Percentiles rank a stretch among this genome's conserved stretches.
These are phyloP conservation scores for Etheostoma nigrum DNA, from an alignment of 2,797 vertebrate genomes.

Conservation along the genomic window DNA sequence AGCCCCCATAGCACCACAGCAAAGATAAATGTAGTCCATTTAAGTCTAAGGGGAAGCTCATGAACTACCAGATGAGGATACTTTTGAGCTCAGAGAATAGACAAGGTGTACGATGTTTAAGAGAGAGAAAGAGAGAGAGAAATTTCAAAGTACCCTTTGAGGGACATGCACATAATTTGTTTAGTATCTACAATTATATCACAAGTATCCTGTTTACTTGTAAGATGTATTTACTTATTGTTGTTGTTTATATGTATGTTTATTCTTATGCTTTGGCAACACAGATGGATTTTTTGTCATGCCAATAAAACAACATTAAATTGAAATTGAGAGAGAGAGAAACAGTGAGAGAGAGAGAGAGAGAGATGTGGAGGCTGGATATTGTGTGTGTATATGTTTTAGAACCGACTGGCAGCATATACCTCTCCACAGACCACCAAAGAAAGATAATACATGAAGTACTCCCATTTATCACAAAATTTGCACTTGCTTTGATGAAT, in stretches of 20 bases:
- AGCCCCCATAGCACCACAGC: neutral
- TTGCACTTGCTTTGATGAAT: conserved; percentile 24
- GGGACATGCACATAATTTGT: too few species aligned
- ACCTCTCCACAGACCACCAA: neutral
- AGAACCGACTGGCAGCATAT: conserved; percentile 3
- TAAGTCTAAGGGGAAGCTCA: conserved; percentile 18
- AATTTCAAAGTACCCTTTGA: too few species aligned
- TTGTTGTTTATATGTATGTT: too few species aligned
- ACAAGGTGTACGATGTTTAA: conserved; percentile 10
- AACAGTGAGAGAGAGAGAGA: neutral
- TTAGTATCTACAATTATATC: too few species aligned
- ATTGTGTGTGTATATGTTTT: conserved; percentile 1
- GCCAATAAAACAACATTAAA: too few species aligned
- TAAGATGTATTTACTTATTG: too few species aligned
- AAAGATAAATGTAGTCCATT: conserved; percentile 36
- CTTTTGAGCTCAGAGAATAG: conserved; percentile 14
- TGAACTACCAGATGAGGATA: conserved; percentile 25
- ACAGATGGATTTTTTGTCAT: too few species aligned
- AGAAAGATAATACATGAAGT: conserved; percentile 20
- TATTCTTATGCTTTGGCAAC: too few species aligned
- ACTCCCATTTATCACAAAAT: conserved; percentile 22
- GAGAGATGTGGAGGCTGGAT: neutral
- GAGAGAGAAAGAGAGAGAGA: neutral
- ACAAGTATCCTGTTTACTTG: too few species aligned
- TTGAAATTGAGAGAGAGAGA: too few species aligned